Base-by-base conservation (phyloP, 1,140 invertebrate species). In the Drosophila nannoptera region DNA sequence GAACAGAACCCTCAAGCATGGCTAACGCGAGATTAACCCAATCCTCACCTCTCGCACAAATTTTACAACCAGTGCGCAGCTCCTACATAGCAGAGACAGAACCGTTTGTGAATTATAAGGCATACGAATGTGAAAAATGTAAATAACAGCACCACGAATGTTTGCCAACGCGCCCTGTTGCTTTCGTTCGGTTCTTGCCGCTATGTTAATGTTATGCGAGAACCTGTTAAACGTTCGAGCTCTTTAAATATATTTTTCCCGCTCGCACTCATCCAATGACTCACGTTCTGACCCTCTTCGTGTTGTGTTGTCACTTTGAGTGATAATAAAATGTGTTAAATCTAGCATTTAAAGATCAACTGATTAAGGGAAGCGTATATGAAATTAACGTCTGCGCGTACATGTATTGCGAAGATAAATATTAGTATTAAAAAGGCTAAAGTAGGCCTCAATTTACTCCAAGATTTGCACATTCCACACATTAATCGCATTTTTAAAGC, bases 1-100 rank as follows among this genome's bases (percentile, higher is more conserved):
- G 74, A 84, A 84, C 81, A 86, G 46, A 52, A 61, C 81, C 74
- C 12, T 84, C 81, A 86, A 69, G 77, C 81, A 84, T 40, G 6
- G 31, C 9, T 38, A 32, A 50, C 12, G 77, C 81, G n/a, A 84
- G 81, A 50, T 7, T 38, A 55, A 53, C 81, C 81, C 81, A 86
- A 84, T 84, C 81, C 7, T 84, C 81, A 84, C 53, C 2, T 81
- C 81, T 67, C 81, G 81, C 77, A 49, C 0, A n/a, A 5, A 5
- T 0, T 0, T 0, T 0, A 0, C 0, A 0, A 7, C 2, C 2
- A 0, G 7, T 2, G 2, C 4, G 4, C 22, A 7, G 5, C 35
- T 33, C 7, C 48, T 45, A 54, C 4, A 29, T 16, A 22, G 2
- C 4, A 12, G 31, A 4, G 49, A 29, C 22, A 49, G 14, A 84